phyloP scores from a whole-genome alignment of 2,797 vertebrate genomes.

The Apogon hyalosoma region DNA sequence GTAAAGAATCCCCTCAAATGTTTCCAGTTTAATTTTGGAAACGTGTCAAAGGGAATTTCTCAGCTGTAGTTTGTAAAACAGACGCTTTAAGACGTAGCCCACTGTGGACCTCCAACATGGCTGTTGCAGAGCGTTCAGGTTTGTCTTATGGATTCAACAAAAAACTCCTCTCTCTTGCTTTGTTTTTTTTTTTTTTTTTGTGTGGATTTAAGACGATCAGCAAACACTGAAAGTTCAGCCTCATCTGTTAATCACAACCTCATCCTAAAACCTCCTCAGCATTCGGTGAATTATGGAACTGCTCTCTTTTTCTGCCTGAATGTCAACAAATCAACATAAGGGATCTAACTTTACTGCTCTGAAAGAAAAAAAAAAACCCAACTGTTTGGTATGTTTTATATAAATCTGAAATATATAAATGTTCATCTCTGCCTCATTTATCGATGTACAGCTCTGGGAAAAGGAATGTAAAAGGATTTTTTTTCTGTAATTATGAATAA shows the following conservation, averaged over 20 bases:
- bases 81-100: no score
- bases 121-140: not conserved
- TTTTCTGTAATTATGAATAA: constrained; percentile 53
- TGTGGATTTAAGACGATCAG: constrained; percentile 33
- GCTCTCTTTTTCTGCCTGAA: no score
- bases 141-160: not conserved
- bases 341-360: no score
- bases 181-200: no score
- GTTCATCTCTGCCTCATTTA: constrained; percentile 33
- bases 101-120: not conserved
- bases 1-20: no score
- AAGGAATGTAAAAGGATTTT: constrained; percentile 63
- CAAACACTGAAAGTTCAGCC: constrained; percentile 7
- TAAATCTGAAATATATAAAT: no score
- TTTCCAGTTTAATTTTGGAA: no score
- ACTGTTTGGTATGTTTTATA: no score
- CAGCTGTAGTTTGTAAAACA: no score
- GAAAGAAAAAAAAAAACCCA: no score
- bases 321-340: no score
- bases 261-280: not conserved
- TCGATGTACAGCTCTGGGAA: constrained; percentile 70
- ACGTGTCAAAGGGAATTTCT: no score
- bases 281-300: not conserved
- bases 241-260: not conserved
- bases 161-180: not conserved